phyloP scores from a whole-genome alignment of 2,797 vertebrate genomes.

The Sebastes aleutianus region DNA sequence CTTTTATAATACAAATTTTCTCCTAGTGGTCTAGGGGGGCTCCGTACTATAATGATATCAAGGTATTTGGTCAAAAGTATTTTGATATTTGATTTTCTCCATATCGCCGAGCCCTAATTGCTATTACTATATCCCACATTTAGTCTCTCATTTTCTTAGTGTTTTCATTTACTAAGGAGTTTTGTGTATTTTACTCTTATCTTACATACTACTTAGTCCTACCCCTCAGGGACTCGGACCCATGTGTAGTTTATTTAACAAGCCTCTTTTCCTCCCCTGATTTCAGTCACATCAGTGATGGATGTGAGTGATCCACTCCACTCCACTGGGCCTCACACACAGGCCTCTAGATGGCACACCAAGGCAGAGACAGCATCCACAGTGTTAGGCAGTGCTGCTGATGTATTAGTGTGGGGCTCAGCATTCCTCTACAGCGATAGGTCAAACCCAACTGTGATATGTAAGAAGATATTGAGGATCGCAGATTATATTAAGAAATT shows the following conservation, averaged over 20 bases:
- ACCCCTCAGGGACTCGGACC: background rate
- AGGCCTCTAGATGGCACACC: constrained; percentile 84
- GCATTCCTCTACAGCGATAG: constrained; percentile 46
- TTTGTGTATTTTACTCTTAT: background rate
- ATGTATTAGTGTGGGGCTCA: constrained; percentile 49
- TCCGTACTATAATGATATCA: no score
- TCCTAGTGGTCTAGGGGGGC: no score
- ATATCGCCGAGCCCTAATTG: no score
- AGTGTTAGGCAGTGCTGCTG: constrained; percentile 42
- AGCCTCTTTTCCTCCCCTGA: background rate
- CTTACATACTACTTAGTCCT: background rate
- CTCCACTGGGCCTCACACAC: constrained; percentile 42
- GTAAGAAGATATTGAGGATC: constrained; percentile 19
- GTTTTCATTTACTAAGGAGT: background rate
- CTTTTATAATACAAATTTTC: no score
- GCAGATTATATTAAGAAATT: constrained; percentile 23
- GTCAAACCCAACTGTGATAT: constrained; percentile 48
- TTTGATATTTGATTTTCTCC: no score
- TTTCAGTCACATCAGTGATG: constrained; percentile 25
- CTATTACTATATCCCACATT: background rate
- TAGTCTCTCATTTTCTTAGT: background rate
- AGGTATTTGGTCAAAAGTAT: no score
- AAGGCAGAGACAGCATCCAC: constrained; percentile 71
- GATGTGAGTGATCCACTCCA: constrained; percentile 46
- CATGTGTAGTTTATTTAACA: background rate